These are phyloP conservation scores for Diorhabda carinulata DNA, from an alignment of 1,140 invertebrate species.

Conservation along the genomic window DNA sequence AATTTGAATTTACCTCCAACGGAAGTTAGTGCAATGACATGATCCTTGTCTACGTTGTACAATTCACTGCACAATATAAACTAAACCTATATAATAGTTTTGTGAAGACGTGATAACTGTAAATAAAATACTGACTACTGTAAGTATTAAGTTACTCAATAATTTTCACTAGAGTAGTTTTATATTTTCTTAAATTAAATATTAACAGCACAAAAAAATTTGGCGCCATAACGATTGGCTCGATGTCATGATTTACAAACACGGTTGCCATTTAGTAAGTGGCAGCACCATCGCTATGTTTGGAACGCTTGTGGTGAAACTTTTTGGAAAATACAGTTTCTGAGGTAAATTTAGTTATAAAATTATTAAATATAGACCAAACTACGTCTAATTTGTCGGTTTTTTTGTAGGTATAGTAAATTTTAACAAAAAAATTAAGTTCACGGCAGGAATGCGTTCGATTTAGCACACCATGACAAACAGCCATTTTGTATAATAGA, in stretches of 20 bases:
- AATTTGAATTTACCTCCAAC: no score
- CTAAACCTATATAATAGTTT: no score
- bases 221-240: background rate
- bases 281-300: constrained; percentile 38
- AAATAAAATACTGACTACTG: no score
- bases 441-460: constrained; percentile 20
- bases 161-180: background rate
- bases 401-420: constrained; percentile 7
- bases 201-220: background rate
- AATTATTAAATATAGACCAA: constrained; percentile 3
- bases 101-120: no score
- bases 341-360: constrained; percentile 16
- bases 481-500: constrained; percentile 32
- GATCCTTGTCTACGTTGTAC: no score
- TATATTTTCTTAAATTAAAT: constrained; percentile 1
- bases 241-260: background rate
- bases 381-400: background rate
- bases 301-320: constrained; percentile 35
- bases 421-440: constrained; percentile 6
- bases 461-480: constrained; percentile 29
- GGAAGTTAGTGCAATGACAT: no score
- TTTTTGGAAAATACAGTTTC: constrained; percentile 21
- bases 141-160: background rate
- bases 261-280: constrained; percentile 10
- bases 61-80: no score